Evolutionary conservation across 2,888 invertebrate genomes (phyloP).

Genomic region (Callinectes sapidus): DNA sequence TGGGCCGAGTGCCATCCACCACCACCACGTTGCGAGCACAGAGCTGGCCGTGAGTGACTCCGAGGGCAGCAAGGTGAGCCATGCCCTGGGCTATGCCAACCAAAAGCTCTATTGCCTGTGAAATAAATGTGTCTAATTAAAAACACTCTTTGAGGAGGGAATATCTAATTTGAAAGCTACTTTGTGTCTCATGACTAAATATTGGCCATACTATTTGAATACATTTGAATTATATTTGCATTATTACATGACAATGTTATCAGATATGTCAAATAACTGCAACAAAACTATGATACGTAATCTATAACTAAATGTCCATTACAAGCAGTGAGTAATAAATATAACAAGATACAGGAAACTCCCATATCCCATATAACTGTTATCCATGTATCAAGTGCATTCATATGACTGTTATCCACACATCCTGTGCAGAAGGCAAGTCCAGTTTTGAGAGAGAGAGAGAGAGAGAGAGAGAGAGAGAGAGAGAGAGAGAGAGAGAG

Average conservation of each 20-base stretch:
- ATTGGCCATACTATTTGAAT: not conserved
- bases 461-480: constrained; percentile 16
- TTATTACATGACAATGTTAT: not conserved
- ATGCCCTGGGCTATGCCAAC: constrained; percentile 84
- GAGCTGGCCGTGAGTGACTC: constrained; percentile 82
- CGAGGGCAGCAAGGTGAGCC: constrained; percentile 78
- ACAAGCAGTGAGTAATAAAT: not conserved
- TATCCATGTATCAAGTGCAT: not conserved
- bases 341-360: not conserved
- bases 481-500: constrained; percentile 32
- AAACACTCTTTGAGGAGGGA: not conserved
- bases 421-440: not conserved
- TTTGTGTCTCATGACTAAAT: not conserved
- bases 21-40: constrained; percentile 85
- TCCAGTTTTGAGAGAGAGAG: too few relatives aligned
- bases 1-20: constrained; percentile 82
- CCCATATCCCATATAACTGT: not conserved
- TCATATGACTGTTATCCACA: not conserved
- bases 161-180: not conserved
- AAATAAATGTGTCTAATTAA: not conserved
- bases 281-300: not conserved
- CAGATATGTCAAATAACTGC: not conserved
- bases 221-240: not conserved
- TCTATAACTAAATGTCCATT: not conserved
- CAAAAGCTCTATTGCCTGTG: constrained; percentile 80